Base-by-base conservation (phyloP, 1,140 invertebrate species). In the Popillia japonica region DNA sequence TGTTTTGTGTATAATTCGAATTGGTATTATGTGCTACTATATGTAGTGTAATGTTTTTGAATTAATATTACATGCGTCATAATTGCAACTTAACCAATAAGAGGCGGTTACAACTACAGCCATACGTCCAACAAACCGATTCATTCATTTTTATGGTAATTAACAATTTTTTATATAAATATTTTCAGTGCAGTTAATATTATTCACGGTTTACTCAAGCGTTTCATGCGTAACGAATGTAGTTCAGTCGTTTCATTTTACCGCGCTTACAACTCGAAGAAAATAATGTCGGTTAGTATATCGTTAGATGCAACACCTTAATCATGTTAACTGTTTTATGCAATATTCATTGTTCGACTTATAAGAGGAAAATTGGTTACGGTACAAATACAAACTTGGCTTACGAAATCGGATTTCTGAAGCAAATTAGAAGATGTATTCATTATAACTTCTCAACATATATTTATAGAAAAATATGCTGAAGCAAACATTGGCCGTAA, bases 221-320 rank as follows among this genome's bases (percentile, higher is more conserved):
- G 27, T 68, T 23, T 68, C 61, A 27, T 22, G 27, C 61, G 61
- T 34, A 68, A 34, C 61, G 61, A 68, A 68, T 27, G 61, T 27
- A 68, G 61, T 22, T 68, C 61, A 27, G 61, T 23, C 22, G 61
- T 68, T 68, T 68, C 22, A 22, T 34, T 68, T 34, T 68, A 55
- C 22, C 61, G 14, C 27, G 11, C 10, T 17, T 27, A 34, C 22
- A 68, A 22, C 61, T 8, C 22, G 27, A 68, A 68, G 48, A 4
- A 55, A 55, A 55, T 55, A 55, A 55, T 55, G 48, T 55, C 48
- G 48, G 48, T 55, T 55, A 55, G 48, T 55, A n/a, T 55, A 55
- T 55, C 48, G 48, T 55, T n/a, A n/a, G 48, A 55, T 55, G 48
- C 48, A 55, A 55, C 48, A 55, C 6, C 48, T 55, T 55, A 55